Base-by-base conservation (phyloP, 2,797 vertebrate species). In the Acrossocheilus wenchowensis region DNA sequence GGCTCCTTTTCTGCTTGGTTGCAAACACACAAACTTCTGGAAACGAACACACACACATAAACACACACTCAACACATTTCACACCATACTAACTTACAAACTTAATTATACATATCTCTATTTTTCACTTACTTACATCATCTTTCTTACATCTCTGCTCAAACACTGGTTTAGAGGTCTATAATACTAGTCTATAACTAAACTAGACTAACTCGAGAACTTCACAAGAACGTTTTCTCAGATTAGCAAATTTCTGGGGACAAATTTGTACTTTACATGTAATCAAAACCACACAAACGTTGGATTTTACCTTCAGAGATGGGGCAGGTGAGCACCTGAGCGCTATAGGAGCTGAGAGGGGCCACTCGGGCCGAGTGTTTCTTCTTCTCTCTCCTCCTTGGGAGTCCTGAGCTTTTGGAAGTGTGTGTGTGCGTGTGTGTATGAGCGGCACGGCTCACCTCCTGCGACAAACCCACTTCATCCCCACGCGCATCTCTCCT, bases 311-410 rank as follows among this genome's bases (percentile, higher is more conserved):
- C 96, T 96, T 96, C 95, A 89, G 96, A 95, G 93, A 93, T 91
- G 92, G 95, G 93, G 91, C 95, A 95, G 94, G 95, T 96, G 34
- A 96, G 94, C 91, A 96, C 95, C 93, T 96, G 95, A 92, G 95
- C 93, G 94, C 95, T 96, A 94, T 96, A 96, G 23, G 95, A 96
- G 93, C 94, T 95, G 92, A 96, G 95, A 88, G 95, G 95, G 94
- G 95, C 95, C 92, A 96, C 95, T 93, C 95, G 94, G 91, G 96
- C 95, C 64, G 95, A 96, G 90, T 96, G 96, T 91, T 96, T 96
- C 95, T 96, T 96, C 96, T 96, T 96, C 90, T n/a, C 93, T 96
- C 94, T 91, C 86, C 91, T 94, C 93, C 93, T 93, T 92, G 90
- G 54, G 57, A 48, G 30, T 84, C 82, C 72, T 80, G 84, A 86